Evolutionary conservation across 2,113 vertebrate species (phyloP), one percentile per base, ranked within the genome.

Genomic region (Toxostoma redivivum): DNA sequence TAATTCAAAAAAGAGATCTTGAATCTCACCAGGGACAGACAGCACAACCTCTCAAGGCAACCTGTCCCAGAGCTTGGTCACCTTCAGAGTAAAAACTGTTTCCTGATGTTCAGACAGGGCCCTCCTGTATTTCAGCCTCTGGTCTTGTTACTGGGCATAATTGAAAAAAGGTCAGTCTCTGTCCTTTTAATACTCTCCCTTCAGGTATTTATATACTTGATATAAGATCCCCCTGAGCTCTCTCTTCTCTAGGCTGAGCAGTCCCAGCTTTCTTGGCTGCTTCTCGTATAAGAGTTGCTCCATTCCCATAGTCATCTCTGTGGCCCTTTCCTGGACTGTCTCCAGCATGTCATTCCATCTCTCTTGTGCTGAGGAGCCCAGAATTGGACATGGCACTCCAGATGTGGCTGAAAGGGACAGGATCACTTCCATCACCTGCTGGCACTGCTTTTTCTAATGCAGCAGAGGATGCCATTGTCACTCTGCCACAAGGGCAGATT

Each of bases 401-500:
- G 10, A 7, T 61, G 18, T 24, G 31, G 14, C 7, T 83, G 67
- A 45, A 54, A 69, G 28, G 17, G 12, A 6, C 30, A 33, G 40
- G 62, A 37, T 76, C 27, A 19, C 15, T 16, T 54, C 28, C 9
- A 15, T 42, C 3, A 24, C 22, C 47, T 78, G 42, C 64, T 70
- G 47, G n/a, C 37, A 53, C 3, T 22, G 5, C 20, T 62, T 1
- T 22, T 58, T 19, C 18, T 69, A 62, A 15, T 17, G 51, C 38
- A 66, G 17, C 14, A 35, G 20, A 22, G 20, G 28, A n/a, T 73
- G 64, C 80, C 20, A 2, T 73, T 72, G 56, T 50, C n/a, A 22
- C 10, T 25, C 45, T 0, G 0, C 56, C 1, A 0, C 50, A 69
- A 38, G n/a, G 44, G n/a, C 11, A 11, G 12, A 38, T 82, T 58